A percentile compares a stretch with the other conserved stretches of the same genome.
Evolutionary conservation across 2,888 invertebrate species (phyloP).

Genomic region (Cantharis rufa): DNA sequence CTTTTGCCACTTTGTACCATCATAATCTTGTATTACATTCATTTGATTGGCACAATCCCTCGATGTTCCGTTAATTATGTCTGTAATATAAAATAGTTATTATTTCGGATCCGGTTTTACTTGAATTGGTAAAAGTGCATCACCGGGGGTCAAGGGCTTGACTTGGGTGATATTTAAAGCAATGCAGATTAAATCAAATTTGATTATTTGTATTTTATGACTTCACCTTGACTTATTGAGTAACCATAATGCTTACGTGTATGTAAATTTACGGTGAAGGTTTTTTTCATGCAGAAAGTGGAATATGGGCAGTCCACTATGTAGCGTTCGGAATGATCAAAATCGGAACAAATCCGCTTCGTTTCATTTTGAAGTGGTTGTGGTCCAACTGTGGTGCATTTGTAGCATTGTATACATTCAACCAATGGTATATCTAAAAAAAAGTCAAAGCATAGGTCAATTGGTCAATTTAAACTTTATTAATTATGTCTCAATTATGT

Average conservation of each 20-base stretch:
- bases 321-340: slow-evolving; percentile 72
- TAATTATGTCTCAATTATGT: not conserved
- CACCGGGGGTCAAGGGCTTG: not conserved
- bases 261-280: slow-evolving; percentile 68
- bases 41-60: slow-evolving; percentile 79
- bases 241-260: slow-evolving; percentile 56
- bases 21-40: slow-evolving; percentile 65
- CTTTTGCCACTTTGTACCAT: slow-evolving; percentile 67
- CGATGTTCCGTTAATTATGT: slow-evolving; percentile 62
- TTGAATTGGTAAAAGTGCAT: not conserved
- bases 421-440: slow-evolving; percentile 21
- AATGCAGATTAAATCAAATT: not conserved
- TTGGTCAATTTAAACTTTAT: not conserved
- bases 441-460: not conserved
- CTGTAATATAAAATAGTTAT: slow-evolving; percentile 54
- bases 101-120: not conserved
- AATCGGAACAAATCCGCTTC: slow-evolving; percentile 73
- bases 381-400: slow-evolving; percentile 70
- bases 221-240: not conserved
- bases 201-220: not conserved
- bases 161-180: not conserved
- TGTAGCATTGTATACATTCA: slow-evolving; percentile 70
- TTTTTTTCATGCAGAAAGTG: slow-evolving; percentile 81
- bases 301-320: slow-evolving; percentile 79
- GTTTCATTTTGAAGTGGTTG: slow-evolving; percentile 63